Base-by-base conservation (phyloP, 1,140 invertebrate species). In the Diploscapter pachys region DNA sequence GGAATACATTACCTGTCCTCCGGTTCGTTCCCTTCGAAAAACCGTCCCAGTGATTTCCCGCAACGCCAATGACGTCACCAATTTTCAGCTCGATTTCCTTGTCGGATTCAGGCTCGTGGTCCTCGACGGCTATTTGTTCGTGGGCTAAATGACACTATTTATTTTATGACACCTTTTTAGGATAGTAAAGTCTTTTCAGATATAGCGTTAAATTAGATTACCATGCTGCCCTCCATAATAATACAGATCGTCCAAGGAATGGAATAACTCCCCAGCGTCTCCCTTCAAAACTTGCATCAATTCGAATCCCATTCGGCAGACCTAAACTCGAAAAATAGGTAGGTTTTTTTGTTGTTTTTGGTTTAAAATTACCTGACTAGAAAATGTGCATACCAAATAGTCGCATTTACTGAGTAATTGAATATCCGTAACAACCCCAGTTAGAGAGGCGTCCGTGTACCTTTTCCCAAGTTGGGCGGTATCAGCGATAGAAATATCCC, bases 21-120 rank as follows among this genome's bases (percentile, higher is more conserved):
- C 80, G 66, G 72, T 87, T 88, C 49, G 79, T 81, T 52, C 88
- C 88, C 74, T 88, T 88, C 8, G 87, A 88, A 77, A 82, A 88
- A 51, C 88, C 88, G 79, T 89, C 80, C 88, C 88, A 89, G 80
- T 89, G 88, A 75, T 89, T 89, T 9, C 88, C 88, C n/a, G 87
- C 82, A 11, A 73, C 67, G 65, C 72, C 72, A 54, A 73, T 55
- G 52, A 63, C 54, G 9, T 73, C 72, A 55, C 72, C 72, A 55
- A 80, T 76, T 79, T 85, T 81, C 51, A 89, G 73, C 50, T 83
- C 82, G 51, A 89, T 86, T 79, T 88, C 86, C 8, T 83, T 78
- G 9, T 71, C 55, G 53, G 74, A 66, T 48, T 74, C 72, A 13
- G 82, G 57, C 48, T 56, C 62, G 63, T 85, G 79, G 49, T 63